Base-by-base conservation (phyloP, 2,113 vertebrate genomes). In the Chaetorhynchus papuensis region DNA sequence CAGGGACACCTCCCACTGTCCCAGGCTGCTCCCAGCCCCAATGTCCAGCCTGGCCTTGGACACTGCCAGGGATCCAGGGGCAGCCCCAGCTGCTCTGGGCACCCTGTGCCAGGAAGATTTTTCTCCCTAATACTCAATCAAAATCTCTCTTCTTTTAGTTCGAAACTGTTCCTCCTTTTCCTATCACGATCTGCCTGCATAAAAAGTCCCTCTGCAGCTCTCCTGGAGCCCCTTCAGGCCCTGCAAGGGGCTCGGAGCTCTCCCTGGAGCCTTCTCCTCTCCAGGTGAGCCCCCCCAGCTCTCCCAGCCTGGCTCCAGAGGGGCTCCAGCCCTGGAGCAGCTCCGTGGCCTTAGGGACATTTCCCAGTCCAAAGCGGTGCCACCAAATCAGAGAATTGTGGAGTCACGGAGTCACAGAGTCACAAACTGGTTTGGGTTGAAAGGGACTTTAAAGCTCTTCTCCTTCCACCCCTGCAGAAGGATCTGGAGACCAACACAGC, bases 281-380 rank as follows among this genome's bases (percentile, higher is more conserved):
- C 42, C n/a, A 39, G 63, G 13, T 5, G 2, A 66, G 33, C 53
- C 4, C n/a, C 23, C 65, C 30, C 65, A 59, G 53, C 44, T 52
- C 37, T 53, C 66, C 65, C 65, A 83, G 45, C 45, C 66, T 26
- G 56, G 66, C 54, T 60, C 26, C 54, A 49, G n/a, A 68, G 63
- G 63, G n/a, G 52, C 63, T 81, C 63, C 65, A 61, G 66, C 56
- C 80, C 39, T 42, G 17, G 1, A 21, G 57, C 45, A 21, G 26
- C 39, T 44, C 33, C 4, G 2, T 2, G 28, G 3, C 15, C 11
- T 39, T 39, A 3, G 1, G n/a, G 44, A 18, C 1, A 6, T 9
- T 30, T 21, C 33, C 35, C 4, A 14, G 35, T 5, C 33, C 12
- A 21, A 6, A 4, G 22, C 52, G 22, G 22, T 11, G 21, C 21